phyloP scores from a whole-genome alignment of 2,888 invertebrate species.

The Idaea aversata region DNA sequence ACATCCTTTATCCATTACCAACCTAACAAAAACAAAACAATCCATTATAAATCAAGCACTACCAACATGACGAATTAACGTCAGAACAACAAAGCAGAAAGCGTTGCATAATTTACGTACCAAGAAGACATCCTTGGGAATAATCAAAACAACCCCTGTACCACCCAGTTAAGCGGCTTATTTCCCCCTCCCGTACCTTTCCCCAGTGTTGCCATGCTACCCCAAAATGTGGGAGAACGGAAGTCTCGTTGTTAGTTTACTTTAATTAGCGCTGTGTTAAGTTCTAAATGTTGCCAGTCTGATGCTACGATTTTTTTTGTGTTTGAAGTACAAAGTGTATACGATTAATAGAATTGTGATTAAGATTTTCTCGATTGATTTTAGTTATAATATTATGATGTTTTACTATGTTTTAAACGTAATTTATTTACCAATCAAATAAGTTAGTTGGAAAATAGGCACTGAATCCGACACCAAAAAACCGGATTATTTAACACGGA shows the following conservation, averaged over 20 bases:
- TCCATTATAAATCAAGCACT: constrained; percentile 35
- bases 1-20: constrained; percentile 6
- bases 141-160: constrained; percentile 73
- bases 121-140: constrained; percentile 78
- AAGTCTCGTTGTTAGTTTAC: constrained; percentile 71
- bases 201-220: constrained; percentile 51
- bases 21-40: constrained; percentile 9
- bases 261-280: constrained; percentile 72
- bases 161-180: constrained; percentile 72
- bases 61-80: constrained; percentile 39
- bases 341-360: constrained; percentile 22
- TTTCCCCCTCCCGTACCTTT: constrained; percentile 39
- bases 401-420: neutral
- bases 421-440: neutral
- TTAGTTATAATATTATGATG: neutral
- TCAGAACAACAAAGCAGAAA: constrained; percentile 47
- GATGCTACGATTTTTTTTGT: constrained; percentile 18
- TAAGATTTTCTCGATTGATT: constrained; percentile 13
- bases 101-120: constrained; percentile 76
- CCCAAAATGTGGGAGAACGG: constrained; percentile 60
- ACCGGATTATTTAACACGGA: neutral
- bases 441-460: neutral
- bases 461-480: neutral
- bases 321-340: constrained; percentile 34
- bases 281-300: constrained; percentile 57